Evolutionary conservation across 2,113 vertebrate genomes (phyloP).

Genomic region (Sminthopsis crassicaudata): DNA sequence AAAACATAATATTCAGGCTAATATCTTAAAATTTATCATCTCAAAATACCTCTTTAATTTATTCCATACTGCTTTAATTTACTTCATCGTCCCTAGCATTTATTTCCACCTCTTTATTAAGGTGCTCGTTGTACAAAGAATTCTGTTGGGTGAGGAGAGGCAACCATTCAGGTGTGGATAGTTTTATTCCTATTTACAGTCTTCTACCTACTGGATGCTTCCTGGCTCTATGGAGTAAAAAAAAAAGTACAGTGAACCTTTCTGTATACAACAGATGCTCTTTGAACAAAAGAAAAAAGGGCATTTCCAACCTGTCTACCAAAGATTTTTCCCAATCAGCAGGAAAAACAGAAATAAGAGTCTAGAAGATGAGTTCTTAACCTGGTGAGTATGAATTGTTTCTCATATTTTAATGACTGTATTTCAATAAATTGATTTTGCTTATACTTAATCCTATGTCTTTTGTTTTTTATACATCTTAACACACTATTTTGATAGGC

Average conservation of each 20-base stretch:
- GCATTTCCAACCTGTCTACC: not conserved
- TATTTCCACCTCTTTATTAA: not conserved
- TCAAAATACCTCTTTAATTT: not conserved
- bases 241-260: not conserved
- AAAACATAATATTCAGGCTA: not conserved
- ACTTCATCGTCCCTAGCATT: not conserved
- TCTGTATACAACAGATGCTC: too few species aligned
- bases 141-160: not conserved
- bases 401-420: not conserved
- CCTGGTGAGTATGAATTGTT: not conserved
- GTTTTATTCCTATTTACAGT: not conserved
- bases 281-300: not conserved
- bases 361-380: not conserved
- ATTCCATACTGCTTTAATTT: not conserved
- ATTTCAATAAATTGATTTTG: not conserved
- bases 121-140: not conserved
- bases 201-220: not conserved
- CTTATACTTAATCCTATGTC: not conserved
- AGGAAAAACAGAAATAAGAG: not conserved
- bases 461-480: not conserved
- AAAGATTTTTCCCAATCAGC: not conserved
- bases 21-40: not conserved
- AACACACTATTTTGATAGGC: not conserved
- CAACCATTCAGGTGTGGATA: not conserved
- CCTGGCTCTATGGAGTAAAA: not conserved